Percentiles rank a stretch among this genome's conserved stretches.
phyloP scores from a whole-genome alignment of 1,140 invertebrate genomes.

The Helicoverpa zea region DNA sequence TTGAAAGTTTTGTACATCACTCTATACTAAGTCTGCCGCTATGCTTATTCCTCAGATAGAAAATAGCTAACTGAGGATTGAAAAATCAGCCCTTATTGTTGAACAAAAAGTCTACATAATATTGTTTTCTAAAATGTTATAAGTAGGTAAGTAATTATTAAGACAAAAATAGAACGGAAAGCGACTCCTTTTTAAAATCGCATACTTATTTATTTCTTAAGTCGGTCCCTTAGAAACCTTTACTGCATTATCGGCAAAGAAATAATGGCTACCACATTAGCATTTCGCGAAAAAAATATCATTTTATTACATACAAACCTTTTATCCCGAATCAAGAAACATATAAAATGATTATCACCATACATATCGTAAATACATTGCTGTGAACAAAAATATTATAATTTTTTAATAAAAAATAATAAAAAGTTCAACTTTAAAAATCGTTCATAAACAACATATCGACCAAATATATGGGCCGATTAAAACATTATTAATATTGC shows the following conservation, averaged over 20 bases:
- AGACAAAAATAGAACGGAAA: too few relatives aligned
- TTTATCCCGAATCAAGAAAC: neutral
- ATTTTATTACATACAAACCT: neutral
- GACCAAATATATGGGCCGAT: constrained; percentile 80
- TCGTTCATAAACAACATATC: constrained; percentile 75
- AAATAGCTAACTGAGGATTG: too few relatives aligned
- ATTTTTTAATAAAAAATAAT: constrained; percentile 37
- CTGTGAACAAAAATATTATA: constrained; percentile 43
- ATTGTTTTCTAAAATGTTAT: too few relatives aligned
- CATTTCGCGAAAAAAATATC: neutral
- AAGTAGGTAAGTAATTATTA: too few relatives aligned
- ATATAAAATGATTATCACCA: constrained; percentile 45
- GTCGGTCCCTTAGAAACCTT: neutral
- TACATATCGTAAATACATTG: constrained; percentile 37
- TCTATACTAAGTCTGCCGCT: too few relatives aligned
- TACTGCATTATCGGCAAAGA: neutral
- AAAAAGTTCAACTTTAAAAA: constrained; percentile 25
- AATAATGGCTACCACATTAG: constrained; percentile 3
- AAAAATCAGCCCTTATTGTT: too few relatives aligned
- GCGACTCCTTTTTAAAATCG: neutral
- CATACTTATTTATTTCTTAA: neutral
- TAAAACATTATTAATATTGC: constrained; percentile 80
- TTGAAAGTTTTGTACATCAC: too few relatives aligned
- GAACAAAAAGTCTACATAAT: too few relatives aligned
- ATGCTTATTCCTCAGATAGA: too few relatives aligned